phyloP scores from a whole-genome alignment of 2,888 invertebrate genomes.

The Oscheius onirici region DNA sequence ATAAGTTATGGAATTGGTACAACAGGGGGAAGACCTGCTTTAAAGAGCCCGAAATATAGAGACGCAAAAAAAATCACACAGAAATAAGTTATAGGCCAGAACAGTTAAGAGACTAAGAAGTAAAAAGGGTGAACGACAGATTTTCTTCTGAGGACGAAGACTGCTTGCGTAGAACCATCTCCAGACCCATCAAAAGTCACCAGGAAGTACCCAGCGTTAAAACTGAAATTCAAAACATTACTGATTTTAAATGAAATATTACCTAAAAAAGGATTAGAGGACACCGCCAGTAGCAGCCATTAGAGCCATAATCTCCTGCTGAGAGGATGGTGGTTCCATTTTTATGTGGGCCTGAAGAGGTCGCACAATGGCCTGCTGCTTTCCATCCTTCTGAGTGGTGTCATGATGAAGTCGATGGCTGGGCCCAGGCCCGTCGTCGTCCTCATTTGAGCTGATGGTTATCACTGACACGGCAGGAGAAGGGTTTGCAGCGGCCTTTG shows the following conservation, averaged over 20 bases:
- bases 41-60: constrained; percentile 18
- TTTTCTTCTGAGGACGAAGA: not conserved
- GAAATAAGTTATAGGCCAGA: constrained; percentile 4
- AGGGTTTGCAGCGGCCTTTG: constrained; percentile 11
- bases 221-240: not conserved
- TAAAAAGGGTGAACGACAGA: not conserved
- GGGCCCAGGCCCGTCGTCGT: constrained; percentile 23
- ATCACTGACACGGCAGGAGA: constrained; percentile 38
- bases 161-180: constrained; percentile 1
- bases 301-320: constrained; percentile 25
- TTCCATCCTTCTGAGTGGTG: constrained; percentile 9
- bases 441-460: constrained; percentile 33
- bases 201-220: constrained; percentile 6
- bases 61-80: not conserved
- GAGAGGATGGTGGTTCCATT: constrained; percentile 16
- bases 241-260: not conserved
- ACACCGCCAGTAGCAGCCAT: constrained; percentile 8
- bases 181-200: constrained; percentile 6
- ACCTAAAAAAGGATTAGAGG: not conserved
- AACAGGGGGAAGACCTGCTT: constrained; percentile 22
- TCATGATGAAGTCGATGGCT: not conserved
- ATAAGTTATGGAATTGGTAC: constrained; percentile 19
- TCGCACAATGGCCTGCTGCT: constrained; percentile 27
- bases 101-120: not conserved
- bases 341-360: constrained; percentile 22